Evolutionary conservation across 2,888 invertebrate genomes (phyloP).

Genomic region (Germaria angustata): DNA sequence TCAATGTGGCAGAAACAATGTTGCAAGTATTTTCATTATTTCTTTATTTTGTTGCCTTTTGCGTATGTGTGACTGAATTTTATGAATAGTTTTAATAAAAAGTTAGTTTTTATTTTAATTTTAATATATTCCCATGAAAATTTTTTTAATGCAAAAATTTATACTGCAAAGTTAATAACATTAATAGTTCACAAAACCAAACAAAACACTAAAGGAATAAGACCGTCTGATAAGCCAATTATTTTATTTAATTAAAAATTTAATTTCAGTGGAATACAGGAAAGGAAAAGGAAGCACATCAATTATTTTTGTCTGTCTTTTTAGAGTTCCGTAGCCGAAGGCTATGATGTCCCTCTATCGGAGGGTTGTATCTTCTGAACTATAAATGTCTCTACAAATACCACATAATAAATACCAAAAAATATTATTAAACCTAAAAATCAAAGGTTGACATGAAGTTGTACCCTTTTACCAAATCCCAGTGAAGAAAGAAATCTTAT

Average conservation of each 20-base stretch:
- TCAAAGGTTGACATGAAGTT: too few species aligned
- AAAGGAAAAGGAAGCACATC: too few species aligned
- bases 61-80: not conserved
- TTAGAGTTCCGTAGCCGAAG: too few species aligned
- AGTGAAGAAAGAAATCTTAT: too few species aligned
- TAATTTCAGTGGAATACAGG: not conserved
- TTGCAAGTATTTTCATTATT: conserved; percentile 29
- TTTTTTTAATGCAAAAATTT: conserved; percentile 29
- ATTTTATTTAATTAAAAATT: not conserved
- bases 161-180: conserved; percentile 41
- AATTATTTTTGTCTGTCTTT: too few species aligned
- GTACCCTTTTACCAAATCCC: too few species aligned
- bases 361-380: too few species aligned
- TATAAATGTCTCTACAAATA: too few species aligned
- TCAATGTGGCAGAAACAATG: conserved; percentile 42
- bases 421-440: too few species aligned
- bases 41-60: not conserved
- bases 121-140: conserved; percentile 8
- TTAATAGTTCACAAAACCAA: not conserved
- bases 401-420: too few species aligned
- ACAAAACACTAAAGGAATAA: too few species aligned
- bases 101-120: not conserved
- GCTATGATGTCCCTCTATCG: too few species aligned
- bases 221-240: conserved; percentile 3
- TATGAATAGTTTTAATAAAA: not conserved